A percentile compares a stretch with the other conserved stretches of the same genome.
Conservation (phyloP, 2,888 invertebrate genomes). For the Saturnia japonica region DNA sequence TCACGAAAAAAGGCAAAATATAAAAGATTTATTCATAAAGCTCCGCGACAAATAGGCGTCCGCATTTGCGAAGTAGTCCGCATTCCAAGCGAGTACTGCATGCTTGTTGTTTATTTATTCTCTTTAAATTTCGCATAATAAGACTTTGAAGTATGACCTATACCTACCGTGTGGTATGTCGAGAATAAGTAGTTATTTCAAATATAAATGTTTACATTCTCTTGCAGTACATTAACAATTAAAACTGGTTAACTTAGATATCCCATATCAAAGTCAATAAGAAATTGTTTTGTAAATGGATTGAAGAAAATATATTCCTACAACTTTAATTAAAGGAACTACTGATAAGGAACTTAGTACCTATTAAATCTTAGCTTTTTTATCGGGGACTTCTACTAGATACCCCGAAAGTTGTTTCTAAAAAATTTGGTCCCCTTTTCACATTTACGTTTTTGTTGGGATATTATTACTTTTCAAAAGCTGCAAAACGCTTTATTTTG, state of each 20-base stretch:
- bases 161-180: background rate
- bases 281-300: no score
- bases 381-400: no score
- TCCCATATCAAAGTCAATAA: no score
- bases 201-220: background rate
- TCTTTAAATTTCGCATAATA: conserved; percentile 11
- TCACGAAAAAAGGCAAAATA: conserved; percentile 42
- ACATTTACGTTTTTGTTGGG: no score
- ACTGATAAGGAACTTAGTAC: no score
- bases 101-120: conserved; percentile 30
- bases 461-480: no score
- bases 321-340: no score
- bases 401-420: no score
- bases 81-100: conserved; percentile 24
- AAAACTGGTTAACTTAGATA: background rate
- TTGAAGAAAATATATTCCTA: no score
- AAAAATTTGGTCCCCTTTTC: no score
- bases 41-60: conserved; percentile 45
- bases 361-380: no score
- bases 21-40: conserved; percentile 63
- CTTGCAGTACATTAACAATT: background rate
- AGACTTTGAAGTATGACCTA: conserved; percentile 1
- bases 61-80: conserved; percentile 22
- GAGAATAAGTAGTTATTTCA: background rate
- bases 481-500: no score